These are phyloP conservation scores for Bostrychus sinensis DNA, from an alignment of 2,113 vertebrate genomes.

Conservation along the genomic window DNA sequence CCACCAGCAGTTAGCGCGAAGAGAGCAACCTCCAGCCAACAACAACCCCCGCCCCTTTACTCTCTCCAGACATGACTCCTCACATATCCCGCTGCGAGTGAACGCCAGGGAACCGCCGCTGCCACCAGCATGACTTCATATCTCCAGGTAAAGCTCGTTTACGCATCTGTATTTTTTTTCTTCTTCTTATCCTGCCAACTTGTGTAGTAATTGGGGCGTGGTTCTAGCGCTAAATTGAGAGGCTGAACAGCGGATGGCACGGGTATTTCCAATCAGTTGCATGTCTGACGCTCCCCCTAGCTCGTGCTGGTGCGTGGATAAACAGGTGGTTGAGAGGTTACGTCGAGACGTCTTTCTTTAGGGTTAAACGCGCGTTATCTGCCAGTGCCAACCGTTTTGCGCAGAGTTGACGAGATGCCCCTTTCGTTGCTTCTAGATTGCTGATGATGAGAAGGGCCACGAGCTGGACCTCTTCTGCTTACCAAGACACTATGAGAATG, in stretches of 20 bases:
- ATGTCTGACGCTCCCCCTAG: background rate
- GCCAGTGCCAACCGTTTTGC: conserved; percentile 14
- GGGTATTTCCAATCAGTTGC: background rate
- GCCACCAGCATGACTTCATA: conserved; percentile 72
- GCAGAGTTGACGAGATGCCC: background rate
- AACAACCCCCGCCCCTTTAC: conserved; percentile 7
- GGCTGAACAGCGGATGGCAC: conserved; percentile 5
- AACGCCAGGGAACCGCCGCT: conserved; percentile 24
- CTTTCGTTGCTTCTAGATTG: conserved; percentile 65
- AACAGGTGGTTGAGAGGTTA: conserved; percentile 61
- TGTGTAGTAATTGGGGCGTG: conserved; percentile 50
- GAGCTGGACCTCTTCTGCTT: conserved; percentile 82
- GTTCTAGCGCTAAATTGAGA: background rate
- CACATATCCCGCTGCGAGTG: conserved; percentile 25
- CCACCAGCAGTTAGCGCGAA: conserved; percentile 9
- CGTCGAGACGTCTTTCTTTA: conserved; percentile 2
- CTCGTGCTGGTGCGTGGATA: conserved; percentile 7
- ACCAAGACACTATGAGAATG: conserved; percentile 82
- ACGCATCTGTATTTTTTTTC: background rate
- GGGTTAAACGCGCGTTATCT: conserved; percentile 19
- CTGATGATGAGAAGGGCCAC: conserved; percentile 79
- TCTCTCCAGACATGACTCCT: conserved; percentile 47
- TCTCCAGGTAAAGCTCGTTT: conserved; percentile 69
- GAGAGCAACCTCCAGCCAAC: conserved; percentile 25
- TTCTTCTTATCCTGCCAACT: conserved; percentile 25